A percentile compares a stretch with the other conserved stretches of the same genome.
Evolutionary conservation across 37 sponge, comb jelly and placozoan species (phyloP).

Genomic region (Beroe forskalii): DNA sequence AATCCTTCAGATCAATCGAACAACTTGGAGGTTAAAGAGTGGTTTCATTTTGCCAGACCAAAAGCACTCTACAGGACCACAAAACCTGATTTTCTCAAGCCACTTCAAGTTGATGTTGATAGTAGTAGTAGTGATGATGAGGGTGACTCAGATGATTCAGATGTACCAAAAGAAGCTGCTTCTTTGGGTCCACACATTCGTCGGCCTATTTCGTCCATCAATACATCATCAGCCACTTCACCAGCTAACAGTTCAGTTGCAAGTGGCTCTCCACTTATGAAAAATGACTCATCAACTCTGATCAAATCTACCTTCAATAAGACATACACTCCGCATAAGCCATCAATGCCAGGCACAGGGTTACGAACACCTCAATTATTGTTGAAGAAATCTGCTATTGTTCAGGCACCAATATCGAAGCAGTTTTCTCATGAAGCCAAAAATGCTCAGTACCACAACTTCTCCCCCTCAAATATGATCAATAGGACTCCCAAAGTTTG

Average conservation of each 20-base stretch:
- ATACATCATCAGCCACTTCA: no score
- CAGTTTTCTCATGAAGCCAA: not conserved
- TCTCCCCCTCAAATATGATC: not conserved
- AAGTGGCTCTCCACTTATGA: not conserved
- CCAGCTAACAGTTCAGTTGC: not conserved
- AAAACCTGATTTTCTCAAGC: not conserved
- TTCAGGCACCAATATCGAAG: not conserved
- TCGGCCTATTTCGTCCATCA: not conserved
- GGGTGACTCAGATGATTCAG: not conserved
- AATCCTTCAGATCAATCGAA: not conserved
- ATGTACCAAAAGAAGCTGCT: not conserved
- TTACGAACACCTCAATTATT: not conserved
- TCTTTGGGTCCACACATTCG: not conserved
- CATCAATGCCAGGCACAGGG: not conserved
- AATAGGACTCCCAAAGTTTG: not conserved
- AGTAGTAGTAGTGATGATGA: not conserved
- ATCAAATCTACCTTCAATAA: not conserved
- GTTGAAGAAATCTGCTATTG: not conserved
- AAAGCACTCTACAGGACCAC: not conserved
- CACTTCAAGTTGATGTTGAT: not conserved
- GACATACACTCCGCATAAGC: not conserved
- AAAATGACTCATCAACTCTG: not conserved
- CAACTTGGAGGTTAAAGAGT: slow-evolving; percentile 18
- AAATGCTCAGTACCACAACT: not conserved
- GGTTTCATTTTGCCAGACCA: not conserved